phyloP scores from a whole-genome alignment of 2,888 invertebrate genomes.

The Epistrophe eligans region DNA sequence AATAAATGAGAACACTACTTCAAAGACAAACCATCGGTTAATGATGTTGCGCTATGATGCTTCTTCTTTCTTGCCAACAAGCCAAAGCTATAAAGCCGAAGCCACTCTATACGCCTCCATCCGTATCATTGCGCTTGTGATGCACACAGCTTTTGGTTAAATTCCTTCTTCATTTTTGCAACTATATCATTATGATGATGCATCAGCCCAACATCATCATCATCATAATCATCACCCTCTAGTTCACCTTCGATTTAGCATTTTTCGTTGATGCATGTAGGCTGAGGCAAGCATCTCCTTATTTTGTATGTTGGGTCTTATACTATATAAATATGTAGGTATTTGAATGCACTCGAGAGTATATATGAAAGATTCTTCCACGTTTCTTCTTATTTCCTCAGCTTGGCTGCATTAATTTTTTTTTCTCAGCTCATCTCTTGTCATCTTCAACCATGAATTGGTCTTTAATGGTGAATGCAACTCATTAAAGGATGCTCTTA shows the following conservation, averaged over 20 bases:
- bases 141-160: slow-evolving; percentile 33
- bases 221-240: slow-evolving; percentile 43
- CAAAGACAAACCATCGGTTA: slow-evolving; percentile 69
- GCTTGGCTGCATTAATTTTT: slow-evolving; percentile 28
- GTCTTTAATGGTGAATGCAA: slow-evolving; percentile 74
- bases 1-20: slow-evolving; percentile 67
- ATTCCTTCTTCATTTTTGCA: slow-evolving; percentile 39
- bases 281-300: slow-evolving; percentile 35
- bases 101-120: slow-evolving; percentile 35
- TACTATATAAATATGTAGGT: neutral
- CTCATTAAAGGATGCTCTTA: slow-evolving; percentile 70
- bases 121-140: slow-evolving; percentile 8
- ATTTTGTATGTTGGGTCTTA: slow-evolving; percentile 1
- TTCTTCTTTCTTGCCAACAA: slow-evolving; percentile 71
- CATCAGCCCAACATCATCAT: slow-evolving; percentile 13
- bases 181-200: slow-evolving; percentile 4
- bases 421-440: slow-evolving; percentile 41
- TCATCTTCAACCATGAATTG: slow-evolving; percentile 74
- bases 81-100: slow-evolving; percentile 44
- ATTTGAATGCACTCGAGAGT: slow-evolving; percentile 61
- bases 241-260: slow-evolving; percentile 71
- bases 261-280: slow-evolving; percentile 34
- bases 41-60: slow-evolving; percentile 60
- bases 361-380: slow-evolving; percentile 30
- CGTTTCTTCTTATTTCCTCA: neutral